These are phyloP conservation scores for Anabacerthia variegaticeps DNA, from an alignment of 2,797 vertebrate species.

Conservation along the genomic window DNA sequence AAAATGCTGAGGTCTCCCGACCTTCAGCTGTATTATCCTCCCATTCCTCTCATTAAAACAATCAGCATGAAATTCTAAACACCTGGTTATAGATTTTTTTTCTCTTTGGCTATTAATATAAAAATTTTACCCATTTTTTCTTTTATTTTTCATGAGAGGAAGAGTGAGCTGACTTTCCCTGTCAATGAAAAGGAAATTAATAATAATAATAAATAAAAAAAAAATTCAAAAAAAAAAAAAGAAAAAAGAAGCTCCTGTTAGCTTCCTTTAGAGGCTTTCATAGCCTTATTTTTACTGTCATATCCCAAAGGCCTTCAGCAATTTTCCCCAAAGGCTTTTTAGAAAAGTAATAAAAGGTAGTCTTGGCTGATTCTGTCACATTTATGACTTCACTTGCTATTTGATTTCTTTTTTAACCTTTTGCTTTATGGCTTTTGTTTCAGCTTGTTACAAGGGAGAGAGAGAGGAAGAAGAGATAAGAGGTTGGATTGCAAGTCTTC, in stretches of 20 bases:
- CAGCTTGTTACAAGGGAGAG: neutral
- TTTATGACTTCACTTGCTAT: conserved; percentile 28
- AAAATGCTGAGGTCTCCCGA: neutral
- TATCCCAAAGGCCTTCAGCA: neutral
- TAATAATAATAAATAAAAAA: neutral
- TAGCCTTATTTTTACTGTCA: conserved; percentile 4
- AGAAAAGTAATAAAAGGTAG: neutral
- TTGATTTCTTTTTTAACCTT: conserved; percentile 52
- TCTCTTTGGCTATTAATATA: neutral
- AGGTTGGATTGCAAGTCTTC: neutral
- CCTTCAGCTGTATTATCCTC: neutral
- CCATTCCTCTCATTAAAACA: neutral
- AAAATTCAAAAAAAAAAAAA: neutral
- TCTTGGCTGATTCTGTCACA: neutral
- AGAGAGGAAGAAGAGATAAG: neutral
- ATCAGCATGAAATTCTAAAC: neutral
- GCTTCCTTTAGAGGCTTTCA: neutral
- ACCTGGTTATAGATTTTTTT: neutral
- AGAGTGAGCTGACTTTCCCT: neutral
- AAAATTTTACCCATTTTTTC: neutral
- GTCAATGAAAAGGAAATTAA: neutral
- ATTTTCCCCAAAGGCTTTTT: neutral
- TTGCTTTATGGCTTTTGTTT: conserved; percentile 39
- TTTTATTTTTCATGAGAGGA: neutral
- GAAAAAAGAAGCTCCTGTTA: neutral